Base-by-base conservation (phyloP, 2,888 invertebrate species). In the Biston betularia region DNA sequence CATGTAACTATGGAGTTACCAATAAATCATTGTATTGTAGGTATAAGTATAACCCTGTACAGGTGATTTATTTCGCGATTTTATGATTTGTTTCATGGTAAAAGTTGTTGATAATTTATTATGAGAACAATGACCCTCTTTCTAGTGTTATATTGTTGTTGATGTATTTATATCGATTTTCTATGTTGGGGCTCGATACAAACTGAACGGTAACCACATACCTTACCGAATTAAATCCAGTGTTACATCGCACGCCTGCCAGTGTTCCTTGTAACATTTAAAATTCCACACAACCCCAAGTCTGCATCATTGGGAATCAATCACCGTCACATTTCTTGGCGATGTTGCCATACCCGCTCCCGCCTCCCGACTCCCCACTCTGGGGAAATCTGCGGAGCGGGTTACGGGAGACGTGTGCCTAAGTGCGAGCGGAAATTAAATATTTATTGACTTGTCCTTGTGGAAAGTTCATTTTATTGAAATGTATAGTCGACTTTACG, bases 401-500 rank as follows among this genome's bases (percentile, higher is more conserved):
- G 67, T 68, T 68, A 67, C 62, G 63, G 50, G 60, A 69, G 71
- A 75, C 73, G 70, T 69, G 75, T 68, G 71, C 70, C 70, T 75
- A 75, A 73, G 73, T 70, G 68, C 68, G 70, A 65, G 68, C 63
- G 63, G 45, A 70, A 73, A 75, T 75, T 75, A 75, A 75, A 72
- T 75, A 75, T 75, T 75, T 69, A 75, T 70, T 64, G 64, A 64
- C 68, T 66, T 66, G 58, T 65, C 69, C 66, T 57, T 58, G 61
- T 59, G 68, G 66, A 69, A 70, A 73, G 71, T 71, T 70, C 63
- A 64, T 68, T 65, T 60, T 64, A 62, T 67, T 67, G 33, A 64
- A 72, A 64, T 70, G 70, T 67, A 55, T 45, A 63, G 49, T 38
- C 49, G n/a, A 54, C 46, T 60, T 53, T 56, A 59, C 35, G 53